phyloP scores from a whole-genome alignment of 2,797 vertebrate genomes.

The Manis crassicaudata region DNA sequence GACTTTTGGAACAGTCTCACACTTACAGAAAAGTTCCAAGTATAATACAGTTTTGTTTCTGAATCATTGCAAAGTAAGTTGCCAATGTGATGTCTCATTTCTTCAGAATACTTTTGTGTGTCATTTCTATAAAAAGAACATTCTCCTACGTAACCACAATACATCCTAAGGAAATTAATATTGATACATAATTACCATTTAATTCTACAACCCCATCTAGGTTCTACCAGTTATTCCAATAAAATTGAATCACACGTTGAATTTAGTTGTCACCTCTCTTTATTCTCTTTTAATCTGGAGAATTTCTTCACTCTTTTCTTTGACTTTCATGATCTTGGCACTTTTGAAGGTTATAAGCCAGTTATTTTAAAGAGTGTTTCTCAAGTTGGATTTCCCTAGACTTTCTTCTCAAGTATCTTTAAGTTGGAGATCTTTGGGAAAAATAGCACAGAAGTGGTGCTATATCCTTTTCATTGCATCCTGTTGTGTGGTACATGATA shows the following conservation, averaged over 20 bases:
- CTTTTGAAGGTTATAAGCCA: not conserved
- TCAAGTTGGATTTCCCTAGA: not conserved
- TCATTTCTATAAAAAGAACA: not conserved
- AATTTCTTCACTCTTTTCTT: not conserved
- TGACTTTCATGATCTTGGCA: not conserved
- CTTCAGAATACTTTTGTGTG: not conserved
- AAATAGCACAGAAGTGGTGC: not conserved
- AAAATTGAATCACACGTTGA: not conserved
- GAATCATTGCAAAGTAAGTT: not conserved
- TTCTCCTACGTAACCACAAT: not conserved
- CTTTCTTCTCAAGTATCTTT: not conserved
- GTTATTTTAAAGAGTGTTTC: not conserved
- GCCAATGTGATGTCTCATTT: not conserved
- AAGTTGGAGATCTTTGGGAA: not conserved
- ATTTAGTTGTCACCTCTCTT: not conserved
- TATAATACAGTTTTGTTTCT: not conserved
- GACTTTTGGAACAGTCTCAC: not conserved
- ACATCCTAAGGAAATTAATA: not conserved
- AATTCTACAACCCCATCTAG: not conserved
- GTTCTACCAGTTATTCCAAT: not conserved
- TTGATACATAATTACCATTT: not conserved
- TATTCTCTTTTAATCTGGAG: not conserved
- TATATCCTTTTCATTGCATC: not conserved
- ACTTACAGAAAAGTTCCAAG: not conserved
- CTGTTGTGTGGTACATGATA: not conserved